Base-by-base conservation (phyloP, 2,797 vertebrate species). In the Rhadinocentrus ornatus region DNA sequence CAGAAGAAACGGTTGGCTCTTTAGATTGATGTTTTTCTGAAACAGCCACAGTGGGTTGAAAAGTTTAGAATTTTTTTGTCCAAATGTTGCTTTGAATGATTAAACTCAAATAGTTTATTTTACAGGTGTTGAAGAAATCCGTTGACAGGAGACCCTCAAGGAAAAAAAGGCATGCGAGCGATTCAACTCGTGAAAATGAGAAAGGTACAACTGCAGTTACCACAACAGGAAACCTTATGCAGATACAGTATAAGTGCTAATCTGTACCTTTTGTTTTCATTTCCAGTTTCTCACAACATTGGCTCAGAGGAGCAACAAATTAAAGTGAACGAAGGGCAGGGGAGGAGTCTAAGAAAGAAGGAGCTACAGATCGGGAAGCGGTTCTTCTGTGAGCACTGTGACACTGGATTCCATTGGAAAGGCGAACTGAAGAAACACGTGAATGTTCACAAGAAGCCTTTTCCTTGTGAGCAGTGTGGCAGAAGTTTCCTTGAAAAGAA, bases 381-480 rank as follows among this genome's bases (percentile, higher is more conserved):
- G 1, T 91, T 91, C 63, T 78, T 84, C 62, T 92, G 92, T 20
- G 88, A 90, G 3, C 76, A 79, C 0, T 93, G 92, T 4, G 12
- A 78, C 24, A 16, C 54, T 0, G 79, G 82, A 0, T 93, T 92
- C 48, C 83, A 88, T 0, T 87, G 86, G 86, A 91, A 91, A 83
- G 79, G 84, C 0, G 90, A 91, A 1, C 13, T 93, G 66, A 91
- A 85, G 75, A 93, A 90, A 46, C 92, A 93, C 75, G 39, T 58
- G 71, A 82, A 72, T 18, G 61, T 79, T 32, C 92, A 93, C 69
- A 92, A 93, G 70, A 93, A 89, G 58, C 87, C 89, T 1, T 94
- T 93, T 55, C 81, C 87, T 0, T 95, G 94, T 70, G 88, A 91
- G 31, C 88, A 91, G 60, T 95, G 95, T 69, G 90, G 87, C 37